These are phyloP conservation scores for Antheraea pernyi DNA, from an alignment of 1,140 invertebrate species.

Conservation along the genomic window DNA sequence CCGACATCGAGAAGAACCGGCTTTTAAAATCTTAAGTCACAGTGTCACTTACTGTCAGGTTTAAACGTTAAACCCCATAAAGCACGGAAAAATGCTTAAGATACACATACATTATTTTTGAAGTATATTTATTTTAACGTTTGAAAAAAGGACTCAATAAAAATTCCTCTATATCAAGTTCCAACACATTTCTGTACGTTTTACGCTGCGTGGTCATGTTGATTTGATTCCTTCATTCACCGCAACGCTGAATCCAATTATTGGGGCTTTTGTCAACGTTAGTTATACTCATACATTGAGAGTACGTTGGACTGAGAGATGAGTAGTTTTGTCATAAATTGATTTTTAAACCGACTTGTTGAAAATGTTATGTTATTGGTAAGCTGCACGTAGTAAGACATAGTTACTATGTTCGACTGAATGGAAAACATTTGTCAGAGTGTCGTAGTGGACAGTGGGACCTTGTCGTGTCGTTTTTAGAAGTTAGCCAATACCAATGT, in stretches of 20 bases:
- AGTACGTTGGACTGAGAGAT: neutral
- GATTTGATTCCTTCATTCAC: conserved; percentile 32
- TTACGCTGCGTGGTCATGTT: conserved; percentile 16
- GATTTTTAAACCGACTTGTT: neutral
- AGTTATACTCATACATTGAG: conserved; percentile 12
- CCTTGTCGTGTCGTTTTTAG: too few species aligned
- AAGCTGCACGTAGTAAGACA: neutral
- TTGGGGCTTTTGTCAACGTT: conserved; percentile 30
- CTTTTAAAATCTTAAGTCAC: too few species aligned
- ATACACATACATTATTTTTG: too few species aligned
- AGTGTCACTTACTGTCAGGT: too few species aligned
- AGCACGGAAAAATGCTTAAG: too few species aligned
- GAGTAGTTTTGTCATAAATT: neutral
- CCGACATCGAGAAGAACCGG: too few species aligned
- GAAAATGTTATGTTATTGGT: neutral
- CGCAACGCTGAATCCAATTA: conserved; percentile 30
- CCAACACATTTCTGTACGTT: neutral
- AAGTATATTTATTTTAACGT: too few species aligned
- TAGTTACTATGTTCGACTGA: too few species aligned
- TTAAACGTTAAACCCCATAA: too few species aligned
- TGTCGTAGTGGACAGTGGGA: too few species aligned
- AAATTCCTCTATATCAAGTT: neutral
- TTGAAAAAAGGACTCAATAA: neutral
- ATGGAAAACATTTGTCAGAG: too few species aligned
- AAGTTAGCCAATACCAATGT: too few species aligned